Conservation (phyloP, 2,888 invertebrate genomes). For the Eupithecia tripunctaria region DNA sequence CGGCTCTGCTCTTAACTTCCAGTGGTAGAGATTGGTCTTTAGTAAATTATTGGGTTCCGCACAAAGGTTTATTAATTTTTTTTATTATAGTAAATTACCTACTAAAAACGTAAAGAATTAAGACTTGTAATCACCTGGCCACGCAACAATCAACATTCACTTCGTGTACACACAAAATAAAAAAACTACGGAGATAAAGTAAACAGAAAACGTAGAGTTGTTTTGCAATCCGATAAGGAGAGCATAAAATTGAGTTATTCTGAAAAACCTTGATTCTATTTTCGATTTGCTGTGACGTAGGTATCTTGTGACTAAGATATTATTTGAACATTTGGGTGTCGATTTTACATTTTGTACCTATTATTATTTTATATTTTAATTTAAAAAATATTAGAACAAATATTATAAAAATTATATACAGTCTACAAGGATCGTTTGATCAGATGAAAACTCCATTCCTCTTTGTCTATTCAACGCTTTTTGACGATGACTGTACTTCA, state of each 20-base stretch:
- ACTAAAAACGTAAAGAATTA: too few species aligned
- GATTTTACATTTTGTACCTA: neutral
- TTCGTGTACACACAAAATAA: too few species aligned
- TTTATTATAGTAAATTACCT: too few species aligned
- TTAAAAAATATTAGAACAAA: neutral
- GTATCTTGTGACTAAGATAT: neutral
- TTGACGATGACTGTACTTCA: neutral
- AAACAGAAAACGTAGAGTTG: neutral
- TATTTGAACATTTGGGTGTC: neutral
- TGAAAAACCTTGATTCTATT: neutral
- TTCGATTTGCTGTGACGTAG: neutral
- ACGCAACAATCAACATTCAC: too few species aligned
- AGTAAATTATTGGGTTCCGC: too few species aligned
- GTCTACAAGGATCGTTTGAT: neutral
- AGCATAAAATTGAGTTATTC: neutral
- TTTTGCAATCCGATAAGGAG: neutral
- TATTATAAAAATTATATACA: too few species aligned
- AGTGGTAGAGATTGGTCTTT: too few species aligned
- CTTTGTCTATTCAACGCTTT: neutral
- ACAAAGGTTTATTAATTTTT: too few species aligned
- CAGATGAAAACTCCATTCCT: neutral
- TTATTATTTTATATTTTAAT: too few species aligned
- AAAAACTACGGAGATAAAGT: neutral
- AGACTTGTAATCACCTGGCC: too few species aligned
- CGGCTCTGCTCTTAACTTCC: too few species aligned